Base-by-base conservation (phyloP, 2,113 vertebrate species). In the Cacatua alba region DNA sequence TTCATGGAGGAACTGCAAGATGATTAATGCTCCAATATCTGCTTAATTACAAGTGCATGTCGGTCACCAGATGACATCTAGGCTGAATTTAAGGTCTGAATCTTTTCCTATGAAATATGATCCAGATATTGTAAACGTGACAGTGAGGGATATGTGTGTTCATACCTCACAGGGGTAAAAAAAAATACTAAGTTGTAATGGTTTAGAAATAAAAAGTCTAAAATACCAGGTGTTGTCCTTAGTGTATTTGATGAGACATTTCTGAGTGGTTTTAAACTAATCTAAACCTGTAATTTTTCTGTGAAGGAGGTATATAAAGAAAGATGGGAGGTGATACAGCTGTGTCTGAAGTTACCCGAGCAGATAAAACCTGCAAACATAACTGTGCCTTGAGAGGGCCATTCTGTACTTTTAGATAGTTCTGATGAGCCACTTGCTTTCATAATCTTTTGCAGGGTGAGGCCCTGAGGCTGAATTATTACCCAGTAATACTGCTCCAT, bases 21-120 rank as follows among this genome's bases (percentile, higher is more conserved):
- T 68, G 28, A 68, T 83, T 86, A 60, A 78, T 83, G 33, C 60
- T 93, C 29, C 44, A 44, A 10, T 86, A 65, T 65, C 77, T 82
- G 39, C 65, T 85, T 89, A 86, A 88, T 94, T 95, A 49, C 16
- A 83, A 87, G 39, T 9, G 28, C 31, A 43, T 69, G 37, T 82
- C 2, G 6, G 41, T 88, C 9, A 14, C 31, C 48, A 87, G 72
- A 65, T 82, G 69, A 44, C 57, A 76, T 37, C 35, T 79, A 64
- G 84, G 67, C 39, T 82, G 46, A 86, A 86, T 82, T 91, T 93
- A 76, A 90, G 16, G 24, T 76, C 75, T 69, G 39, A 90, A 37
- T 82, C 26, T 90, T 92, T 85, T 79, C 62, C 48, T 91, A 1
- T 90, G 84, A 62, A 79, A 29, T 72, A 44, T 13, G 6, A 17